Percentiles rank a stretch among this genome's conserved stretches.
Evolutionary conservation across 2,888 invertebrate species (phyloP).

Genomic region (Congeria kusceri): DNA sequence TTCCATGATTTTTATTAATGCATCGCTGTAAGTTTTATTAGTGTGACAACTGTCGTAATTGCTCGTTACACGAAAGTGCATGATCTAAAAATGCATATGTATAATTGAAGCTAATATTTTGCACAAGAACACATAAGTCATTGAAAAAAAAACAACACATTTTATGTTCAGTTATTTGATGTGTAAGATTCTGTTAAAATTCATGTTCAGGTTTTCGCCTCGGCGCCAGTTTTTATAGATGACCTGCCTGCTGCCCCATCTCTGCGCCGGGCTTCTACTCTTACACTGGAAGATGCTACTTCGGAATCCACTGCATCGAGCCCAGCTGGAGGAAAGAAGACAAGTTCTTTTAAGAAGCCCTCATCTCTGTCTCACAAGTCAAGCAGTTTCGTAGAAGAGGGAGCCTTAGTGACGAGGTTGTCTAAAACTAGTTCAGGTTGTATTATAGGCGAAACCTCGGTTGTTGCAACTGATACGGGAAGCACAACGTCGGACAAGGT

Average conservation of each 20-base stretch:
- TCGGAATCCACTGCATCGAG: background rate
- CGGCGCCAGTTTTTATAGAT: slow-evolving; percentile 1
- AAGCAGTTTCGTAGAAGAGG: slow-evolving; percentile 44
- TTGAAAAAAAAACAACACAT: too few relatives aligned
- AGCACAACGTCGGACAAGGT: slow-evolving; percentile 2
- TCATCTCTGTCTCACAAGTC: slow-evolving; percentile 47
- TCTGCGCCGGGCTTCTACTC: slow-evolving; percentile 52
- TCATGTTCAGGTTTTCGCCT: slow-evolving; percentile 15
- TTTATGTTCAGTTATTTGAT: too few relatives aligned
- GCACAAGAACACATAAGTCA: too few relatives aligned
- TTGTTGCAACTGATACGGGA: slow-evolving; percentile 14
- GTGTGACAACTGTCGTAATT: too few relatives aligned
- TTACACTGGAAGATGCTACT: slow-evolving; percentile 46
- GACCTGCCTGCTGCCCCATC: slow-evolving; percentile 28
- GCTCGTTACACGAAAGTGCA: too few relatives aligned
- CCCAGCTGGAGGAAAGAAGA: background rate
- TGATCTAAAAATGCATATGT: too few relatives aligned
- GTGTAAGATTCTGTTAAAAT: background rate
- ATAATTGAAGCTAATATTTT: too few relatives aligned
- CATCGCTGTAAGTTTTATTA: too few relatives aligned
- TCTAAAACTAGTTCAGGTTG: slow-evolving; percentile 51
- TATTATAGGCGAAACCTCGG: slow-evolving; percentile 54
- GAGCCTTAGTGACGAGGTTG: slow-evolving; percentile 41
- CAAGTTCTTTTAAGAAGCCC: slow-evolving; percentile 17
- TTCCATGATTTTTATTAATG: too few relatives aligned